Percentiles rank a stretch among this genome's conserved stretches.
phyloP scores from a whole-genome alignment of 2,113 vertebrate species.

The Pyrgilauda ruficollis region DNA sequence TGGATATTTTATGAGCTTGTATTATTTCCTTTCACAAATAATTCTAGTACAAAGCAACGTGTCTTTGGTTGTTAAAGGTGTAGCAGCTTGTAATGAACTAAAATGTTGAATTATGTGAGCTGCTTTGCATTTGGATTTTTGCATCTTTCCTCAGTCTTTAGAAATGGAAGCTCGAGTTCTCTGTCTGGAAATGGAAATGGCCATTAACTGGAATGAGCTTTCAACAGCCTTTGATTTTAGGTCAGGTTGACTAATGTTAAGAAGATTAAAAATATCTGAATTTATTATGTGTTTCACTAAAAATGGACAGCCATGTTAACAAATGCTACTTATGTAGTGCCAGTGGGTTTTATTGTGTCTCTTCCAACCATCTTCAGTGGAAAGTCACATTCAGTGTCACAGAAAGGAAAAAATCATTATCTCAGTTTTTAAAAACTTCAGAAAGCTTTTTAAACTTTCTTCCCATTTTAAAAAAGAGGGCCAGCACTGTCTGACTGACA shows the following conservation, averaged over 20 bases:
- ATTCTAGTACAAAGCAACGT: neutral
- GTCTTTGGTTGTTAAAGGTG: neutral
- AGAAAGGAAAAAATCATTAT: neutral
- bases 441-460: neutral
- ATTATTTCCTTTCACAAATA: neutral
- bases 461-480: neutral
- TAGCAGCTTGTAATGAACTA: neutral
- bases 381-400: neutral
- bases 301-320: neutral
- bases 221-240: neutral
- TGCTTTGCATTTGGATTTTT: neutral
- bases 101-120: neutral
- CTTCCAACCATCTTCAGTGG: neutral
- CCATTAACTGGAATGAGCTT: neutral
- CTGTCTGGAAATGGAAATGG: neutral
- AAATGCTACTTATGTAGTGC: neutral
- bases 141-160: neutral
- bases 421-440: neutral
- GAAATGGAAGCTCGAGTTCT: neutral
- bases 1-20: neutral
- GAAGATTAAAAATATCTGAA: constrained; percentile 8
- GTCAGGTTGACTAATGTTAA: constrained; percentile 9
- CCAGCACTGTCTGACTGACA: neutral
- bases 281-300: neutral
- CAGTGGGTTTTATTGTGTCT: neutral